Evolutionary conservation across 2,113 vertebrate genomes (phyloP).

Genomic region (Zosterops lateralis): DNA sequence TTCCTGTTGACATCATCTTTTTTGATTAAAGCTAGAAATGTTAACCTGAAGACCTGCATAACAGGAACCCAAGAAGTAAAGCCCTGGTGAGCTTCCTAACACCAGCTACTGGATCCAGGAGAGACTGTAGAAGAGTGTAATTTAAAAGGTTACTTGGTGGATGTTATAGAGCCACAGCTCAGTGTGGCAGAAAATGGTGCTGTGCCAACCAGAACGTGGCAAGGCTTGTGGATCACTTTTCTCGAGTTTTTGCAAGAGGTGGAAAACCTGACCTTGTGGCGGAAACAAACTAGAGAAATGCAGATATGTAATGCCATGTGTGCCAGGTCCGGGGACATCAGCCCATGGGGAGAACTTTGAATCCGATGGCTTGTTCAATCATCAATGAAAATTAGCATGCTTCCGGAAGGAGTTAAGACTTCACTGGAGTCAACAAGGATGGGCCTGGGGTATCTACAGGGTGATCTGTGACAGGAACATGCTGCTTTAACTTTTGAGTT

Average conservation of each 20-base stretch:
- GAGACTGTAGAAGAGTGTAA: not conserved
- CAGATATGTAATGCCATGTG: rapidly evolving
- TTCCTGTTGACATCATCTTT: constrained; percentile 14
- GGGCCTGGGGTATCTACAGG: not conserved
- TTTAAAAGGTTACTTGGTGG: not conserved
- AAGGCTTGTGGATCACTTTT: not conserved
- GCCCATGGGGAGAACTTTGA: not conserved
- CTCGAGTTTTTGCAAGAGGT: not conserved
- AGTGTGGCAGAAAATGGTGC: not conserved
- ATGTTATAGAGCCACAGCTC: not conserved
- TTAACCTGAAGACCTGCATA: constrained; percentile 18
- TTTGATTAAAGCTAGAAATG: constrained; percentile 17
- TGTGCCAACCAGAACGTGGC: rapidly evolving
- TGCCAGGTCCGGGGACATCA: not conserved
- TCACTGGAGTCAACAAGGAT: not conserved
- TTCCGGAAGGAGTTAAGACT: not conserved
- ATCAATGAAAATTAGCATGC: not conserved
- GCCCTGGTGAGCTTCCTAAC: not conserved
- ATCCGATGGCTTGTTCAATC: not conserved
- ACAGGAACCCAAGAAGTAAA: not conserved
- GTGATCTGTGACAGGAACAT: not conserved
- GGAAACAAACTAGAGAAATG: not conserved
- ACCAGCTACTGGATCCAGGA: not conserved
- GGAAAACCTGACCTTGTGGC: not conserved
- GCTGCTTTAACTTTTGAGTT: not conserved